Evolutionary conservation across 1,140 invertebrate species (phyloP).

Genomic region (Drosophila rufa): DNA sequence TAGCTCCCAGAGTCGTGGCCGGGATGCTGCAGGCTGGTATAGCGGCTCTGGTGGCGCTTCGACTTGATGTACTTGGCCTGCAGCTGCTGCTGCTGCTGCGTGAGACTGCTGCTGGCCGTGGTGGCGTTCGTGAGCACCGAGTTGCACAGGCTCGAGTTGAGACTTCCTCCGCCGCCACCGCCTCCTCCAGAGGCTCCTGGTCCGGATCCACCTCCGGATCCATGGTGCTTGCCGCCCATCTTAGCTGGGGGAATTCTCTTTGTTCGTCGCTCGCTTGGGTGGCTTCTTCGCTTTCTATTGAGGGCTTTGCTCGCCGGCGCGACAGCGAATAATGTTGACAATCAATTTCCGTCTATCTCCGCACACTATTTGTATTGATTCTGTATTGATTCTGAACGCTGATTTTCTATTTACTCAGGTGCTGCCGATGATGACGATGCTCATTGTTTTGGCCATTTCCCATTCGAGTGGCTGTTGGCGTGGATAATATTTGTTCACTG

Average conservation of each 20-base stretch:
- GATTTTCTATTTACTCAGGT: conserved; percentile 82
- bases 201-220: conserved; percentile 10
- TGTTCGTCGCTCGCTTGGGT: conserved; percentile 48
- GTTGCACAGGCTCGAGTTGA: conserved; percentile 84
- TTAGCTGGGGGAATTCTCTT: conserved; percentile 33
- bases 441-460: conserved; percentile 51
- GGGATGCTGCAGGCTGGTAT: conserved; percentile 69
- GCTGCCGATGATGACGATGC: conserved; percentile 53
- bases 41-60: conserved; percentile 78
- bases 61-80: conserved; percentile 82
- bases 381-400: conserved; percentile 75
- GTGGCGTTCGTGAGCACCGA: conserved; percentile 85
- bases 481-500: conserved; percentile 68
- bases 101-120: conserved; percentile 66
- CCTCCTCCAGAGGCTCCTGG: conserved; percentile 14
- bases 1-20: conserved; percentile 79
- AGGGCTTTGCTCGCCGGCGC: conserved; percentile 24
- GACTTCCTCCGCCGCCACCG: conserved; percentile 50
- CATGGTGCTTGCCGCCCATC: conserved; percentile 71
- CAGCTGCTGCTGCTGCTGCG: conserved; percentile 73
- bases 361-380: conserved; percentile 76
- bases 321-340: conserved; percentile 62
- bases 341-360: conserved; percentile 56
- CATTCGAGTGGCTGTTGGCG: conserved; percentile 43
- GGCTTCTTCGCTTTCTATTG: conserved; percentile 31